Base-by-base conservation (phyloP, 2,797 vertebrate species). In the Onychomys leucogaster region DNA sequence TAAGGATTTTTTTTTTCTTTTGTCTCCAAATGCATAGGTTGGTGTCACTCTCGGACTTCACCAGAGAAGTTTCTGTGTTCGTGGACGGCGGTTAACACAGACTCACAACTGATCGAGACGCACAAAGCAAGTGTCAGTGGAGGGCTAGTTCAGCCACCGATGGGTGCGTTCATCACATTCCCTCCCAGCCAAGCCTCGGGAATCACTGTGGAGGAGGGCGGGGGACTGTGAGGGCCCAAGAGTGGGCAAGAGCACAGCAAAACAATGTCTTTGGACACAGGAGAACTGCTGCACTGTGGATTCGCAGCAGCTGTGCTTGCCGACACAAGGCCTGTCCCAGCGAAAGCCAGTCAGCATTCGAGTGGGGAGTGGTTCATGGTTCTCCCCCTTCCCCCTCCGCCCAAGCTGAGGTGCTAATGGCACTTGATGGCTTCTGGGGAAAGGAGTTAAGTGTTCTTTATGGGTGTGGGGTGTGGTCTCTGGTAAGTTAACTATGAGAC, bases 311-410 rank as follows among this genome's bases (percentile, higher is more conserved):
- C n/a, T 37, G 67, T 71, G n/a, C 3, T 71, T 71, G 65, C 14
- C 14, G 2, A 1, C 69, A 21, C n/a, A 37, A 23, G n/a, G 4
- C n/a, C n/a, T 16, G n/a, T 12, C 9, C 1, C 6, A 14, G 23
- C 7, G 16, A 82, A 41, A 59, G n/a, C 1, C 55, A 27, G 6
- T 23, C 5, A 11, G 34, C 11, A 37, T 71, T 37, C 69, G 37
- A 37, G 69, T 71, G 6, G 4, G 21, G 52, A 57, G 78, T 14
- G 78, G 21, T n/a, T 81, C 52, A 6, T 6, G 23, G 7, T n/a
- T 11, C n/a, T 55, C 55, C 55, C 55, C 55, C 55, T 17, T 16
- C 55, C 55, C 55, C 9, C 34, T 4, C 52, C 13, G 52, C 78
- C 34, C 78, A 81, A 55, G 55, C 55, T 8, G n/a, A 37, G 23